Evolutionary conservation across 2,888 invertebrate genomes (phyloP), one percentile per base, ranked within the genome.

Genomic region (Halictus quadricinctus): DNA sequence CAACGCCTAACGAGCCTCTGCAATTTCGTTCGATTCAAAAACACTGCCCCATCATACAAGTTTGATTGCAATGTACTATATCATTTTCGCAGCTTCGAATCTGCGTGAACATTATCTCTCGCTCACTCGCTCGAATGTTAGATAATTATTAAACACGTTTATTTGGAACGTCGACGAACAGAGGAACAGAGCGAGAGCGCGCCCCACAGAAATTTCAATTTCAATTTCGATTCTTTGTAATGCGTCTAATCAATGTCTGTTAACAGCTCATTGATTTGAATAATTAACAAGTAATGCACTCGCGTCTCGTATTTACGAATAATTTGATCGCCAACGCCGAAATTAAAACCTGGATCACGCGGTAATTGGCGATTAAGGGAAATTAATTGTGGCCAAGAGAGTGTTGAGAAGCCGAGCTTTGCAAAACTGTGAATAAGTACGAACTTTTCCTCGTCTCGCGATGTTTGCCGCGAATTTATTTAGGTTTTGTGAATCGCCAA

Each of bases 1-100:
- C 36, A 60, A 69, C 25, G 25, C 54, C 72, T 69, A 75, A 80
- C 70, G 75, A 78, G 69, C 54, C n/a, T 48, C 15, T 60, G 76
- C 48, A 15, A 78, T 72, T 85, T 66, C 18, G 41, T 46, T 48
- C 60, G 10, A 60, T 79, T 74, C 18, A 10, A 58, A 69, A 41
- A 13, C 4, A 66, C 36, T 36, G 0, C 7, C 8, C 48, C 3
- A 15, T 25, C 18, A 15, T 69, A 15, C 18, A 10, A n/a, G 7
- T 25, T 21, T 21, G 54, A 29, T 36, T 46, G n/a, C 18, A 10
- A 18, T 76, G 46, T 60, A 8, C 41, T 43, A 54, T n/a, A 54
- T 13, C 43, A 76, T 76, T 76, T 66, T 25, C 15, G 25, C 1
- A 18, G 48, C 0, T 25, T n/a, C 41, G 48, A 77, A n/a, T 66